These are phyloP conservation scores for Notamacropus eugenii DNA, from an alignment of 2,797 vertebrate species.

Conservation along the genomic window DNA sequence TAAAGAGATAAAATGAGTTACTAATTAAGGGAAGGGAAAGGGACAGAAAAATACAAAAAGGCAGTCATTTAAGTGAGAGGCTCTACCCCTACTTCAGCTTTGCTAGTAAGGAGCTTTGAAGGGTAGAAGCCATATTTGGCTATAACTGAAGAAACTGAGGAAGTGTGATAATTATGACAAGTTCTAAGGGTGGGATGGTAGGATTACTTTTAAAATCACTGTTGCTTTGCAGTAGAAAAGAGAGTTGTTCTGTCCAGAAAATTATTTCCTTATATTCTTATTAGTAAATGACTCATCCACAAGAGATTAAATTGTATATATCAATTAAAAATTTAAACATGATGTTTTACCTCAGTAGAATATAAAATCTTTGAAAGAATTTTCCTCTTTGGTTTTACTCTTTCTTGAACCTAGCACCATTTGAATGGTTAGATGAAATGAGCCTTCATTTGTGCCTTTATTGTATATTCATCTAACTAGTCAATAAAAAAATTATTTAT, in stretches of 20 bases:
- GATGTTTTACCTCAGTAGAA: not conserved
- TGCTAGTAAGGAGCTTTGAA: not conserved
- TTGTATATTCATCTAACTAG: not conserved
- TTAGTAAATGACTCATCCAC: constrained; percentile 11
- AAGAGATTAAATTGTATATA: constrained; percentile 46
- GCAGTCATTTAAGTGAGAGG: constrained; percentile 20
- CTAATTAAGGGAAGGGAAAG: constrained; percentile 32
- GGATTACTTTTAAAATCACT: not conserved
- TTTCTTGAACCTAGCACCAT: not conserved
- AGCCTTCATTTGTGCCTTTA: not conserved
- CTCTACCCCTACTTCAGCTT: not conserved
- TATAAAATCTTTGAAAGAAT: not conserved
- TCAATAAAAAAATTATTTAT: constrained; percentile 3
- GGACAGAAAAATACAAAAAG: constrained; percentile 57
- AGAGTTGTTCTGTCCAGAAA: constrained; percentile 49
- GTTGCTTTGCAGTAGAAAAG: constrained; percentile 20
- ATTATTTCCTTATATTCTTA: constrained; percentile 57
- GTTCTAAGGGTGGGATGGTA: not conserved
- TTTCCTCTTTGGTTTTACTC: not conserved
- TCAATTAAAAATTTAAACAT: not conserved
- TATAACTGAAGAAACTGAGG: constrained; percentile 38
- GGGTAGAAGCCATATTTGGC: not conserved
- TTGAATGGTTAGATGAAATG: not conserved
- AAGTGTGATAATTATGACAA: constrained; percentile 10
- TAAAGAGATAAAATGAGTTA: constrained; percentile 68